A percentile compares a stretch with the other conserved stretches of the same genome.
Evolutionary conservation across 2,797 vertebrate species (phyloP).

Genomic region (Poeciliopsis infans): DNA sequence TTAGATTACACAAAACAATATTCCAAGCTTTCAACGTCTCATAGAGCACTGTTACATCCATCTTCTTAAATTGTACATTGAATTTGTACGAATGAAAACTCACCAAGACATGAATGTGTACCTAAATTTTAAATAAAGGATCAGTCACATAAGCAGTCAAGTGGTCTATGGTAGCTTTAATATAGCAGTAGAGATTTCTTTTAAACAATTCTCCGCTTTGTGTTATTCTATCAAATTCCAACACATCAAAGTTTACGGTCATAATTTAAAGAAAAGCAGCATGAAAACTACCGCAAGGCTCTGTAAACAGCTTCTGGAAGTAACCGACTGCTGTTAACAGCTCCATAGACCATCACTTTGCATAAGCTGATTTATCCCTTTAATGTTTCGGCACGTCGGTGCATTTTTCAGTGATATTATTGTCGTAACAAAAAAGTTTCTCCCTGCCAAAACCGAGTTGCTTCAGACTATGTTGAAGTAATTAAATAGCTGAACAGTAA

Average conservation of each 20-base stretch:
- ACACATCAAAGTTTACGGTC: background rate
- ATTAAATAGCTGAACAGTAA: constrained; percentile 20
- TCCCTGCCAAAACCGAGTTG: background rate
- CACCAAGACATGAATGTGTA: background rate
- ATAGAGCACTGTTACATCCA: background rate
- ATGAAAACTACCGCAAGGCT: background rate
- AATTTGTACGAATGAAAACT: background rate
- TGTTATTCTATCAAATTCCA: background rate
- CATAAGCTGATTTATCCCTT: constrained; percentile 7
- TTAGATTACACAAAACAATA: background rate
- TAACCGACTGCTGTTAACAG: background rate
- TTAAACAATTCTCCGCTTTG: background rate
- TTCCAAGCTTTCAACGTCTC: background rate
- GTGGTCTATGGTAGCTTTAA: background rate
- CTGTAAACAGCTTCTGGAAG: background rate
- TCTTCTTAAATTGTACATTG: background rate
- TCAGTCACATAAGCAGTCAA: background rate
- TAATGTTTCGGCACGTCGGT: background rate
- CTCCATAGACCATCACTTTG: background rate
- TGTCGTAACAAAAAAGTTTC: constrained; percentile 9
- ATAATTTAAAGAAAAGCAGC: background rate
- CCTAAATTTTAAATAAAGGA: background rate
- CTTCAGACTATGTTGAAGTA: background rate
- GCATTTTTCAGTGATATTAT: background rate
- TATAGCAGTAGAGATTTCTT: background rate